phyloP scores from a whole-genome alignment of 2,113 vertebrate species.

The Nestor notabilis region DNA sequence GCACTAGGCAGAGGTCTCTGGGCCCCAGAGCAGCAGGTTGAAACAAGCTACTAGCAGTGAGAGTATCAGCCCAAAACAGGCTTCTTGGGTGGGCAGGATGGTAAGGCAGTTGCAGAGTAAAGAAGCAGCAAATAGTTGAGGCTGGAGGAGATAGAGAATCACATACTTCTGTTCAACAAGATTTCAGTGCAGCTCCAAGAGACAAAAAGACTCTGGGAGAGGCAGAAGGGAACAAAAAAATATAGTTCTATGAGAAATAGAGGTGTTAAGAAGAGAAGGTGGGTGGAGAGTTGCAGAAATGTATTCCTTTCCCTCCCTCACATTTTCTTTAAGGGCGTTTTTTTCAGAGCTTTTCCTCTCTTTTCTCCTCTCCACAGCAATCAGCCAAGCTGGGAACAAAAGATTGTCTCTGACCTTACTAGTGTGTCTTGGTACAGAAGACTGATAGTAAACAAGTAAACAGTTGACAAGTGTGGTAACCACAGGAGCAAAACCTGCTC shows the following conservation, averaged over 20 bases:
- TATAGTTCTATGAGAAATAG: not conserved
- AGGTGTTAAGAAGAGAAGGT: not conserved
- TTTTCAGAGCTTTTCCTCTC: not conserved
- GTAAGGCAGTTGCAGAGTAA: not conserved
- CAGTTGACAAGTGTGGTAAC: not conserved
- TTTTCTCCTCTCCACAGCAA: slow-evolving; percentile 23
- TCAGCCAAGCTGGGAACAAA: slow-evolving; percentile 28
- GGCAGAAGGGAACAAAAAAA: not conserved
- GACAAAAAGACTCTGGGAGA: not conserved
- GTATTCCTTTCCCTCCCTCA: not conserved
- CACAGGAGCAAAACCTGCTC: not conserved
- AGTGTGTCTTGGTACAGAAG: not conserved
- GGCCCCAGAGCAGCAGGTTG: slow-evolving; percentile 17
- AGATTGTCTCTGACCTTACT: slow-evolving; percentile 11
- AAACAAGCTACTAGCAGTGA: slow-evolving; percentile 2
- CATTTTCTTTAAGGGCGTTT: slow-evolving; percentile 6
- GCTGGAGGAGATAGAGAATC: not conserved
- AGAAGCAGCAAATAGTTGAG: not conserved
- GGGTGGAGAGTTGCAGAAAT: not conserved
- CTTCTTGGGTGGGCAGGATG: not conserved
- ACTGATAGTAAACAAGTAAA: slow-evolving; percentile 18
- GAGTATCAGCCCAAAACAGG: slow-evolving; percentile 47
- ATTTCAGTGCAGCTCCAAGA: not conserved
- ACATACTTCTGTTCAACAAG: not conserved
- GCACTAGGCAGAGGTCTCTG: not conserved